Base-by-base conservation (phyloP, 2,113 vertebrate species). In the Tympanuchus pallidicinctus region DNA sequence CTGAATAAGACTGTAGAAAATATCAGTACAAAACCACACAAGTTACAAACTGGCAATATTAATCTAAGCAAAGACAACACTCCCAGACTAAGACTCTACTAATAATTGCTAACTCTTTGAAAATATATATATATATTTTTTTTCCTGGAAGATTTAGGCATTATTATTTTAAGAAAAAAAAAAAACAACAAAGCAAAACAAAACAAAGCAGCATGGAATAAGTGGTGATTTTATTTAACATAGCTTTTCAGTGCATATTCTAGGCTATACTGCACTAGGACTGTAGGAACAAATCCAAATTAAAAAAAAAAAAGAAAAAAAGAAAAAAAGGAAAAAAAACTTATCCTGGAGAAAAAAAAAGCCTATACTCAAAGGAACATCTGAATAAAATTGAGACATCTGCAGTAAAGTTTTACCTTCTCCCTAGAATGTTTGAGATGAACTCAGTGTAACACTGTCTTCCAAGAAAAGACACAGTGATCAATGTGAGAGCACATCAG, bases 401-500 rank as follows among this genome's bases (percentile, higher is more conserved):
- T 97, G 96, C 95, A 97, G 91, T 91, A 97, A 98, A 98, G 97
- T 98, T 99, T 98, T 97, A 97, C 93, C 97, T 98, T 98, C 95
- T 98, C 96, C 97, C 97, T 98, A 97, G 98, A 97, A 98, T 97
- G 98, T 98, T 97, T 98, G 97, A 98, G 98, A 98, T 99, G 98
- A 99, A 99, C 98, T 99, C 98, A 89, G 97, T 82, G 94, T 99
- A 99, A 98, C 98, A 99, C 98, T 98, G 98, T 98, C 98, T 99
- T 98, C 97, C 97, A 98, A 98, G 98, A 98, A 98, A 98, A 98
- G 97, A 98, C 98, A 98, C 98, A 98, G 98, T 99, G 98, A 99
- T 99, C 99, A 99, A 99, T 99, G 98, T 97, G 97, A 98, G 98
- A 98, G 98, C 98, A 98, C 98, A 98, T 98, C 98, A 98, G 98